Conservation (phyloP, 92 coral and sea anemone species). For the Epizoanthus rinbou region DNA sequence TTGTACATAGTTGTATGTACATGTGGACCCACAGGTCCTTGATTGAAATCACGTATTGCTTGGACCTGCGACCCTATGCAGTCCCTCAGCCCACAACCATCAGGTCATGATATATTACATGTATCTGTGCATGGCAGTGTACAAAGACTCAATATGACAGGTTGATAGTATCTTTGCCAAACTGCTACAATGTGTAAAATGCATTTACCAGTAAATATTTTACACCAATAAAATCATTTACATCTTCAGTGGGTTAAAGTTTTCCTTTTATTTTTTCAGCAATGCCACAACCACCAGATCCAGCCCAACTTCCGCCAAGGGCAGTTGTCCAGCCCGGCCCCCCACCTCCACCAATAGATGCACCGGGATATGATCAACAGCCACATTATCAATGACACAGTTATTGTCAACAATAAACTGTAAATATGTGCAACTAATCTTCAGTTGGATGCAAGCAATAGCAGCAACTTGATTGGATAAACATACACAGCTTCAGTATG, state of each 20-base stretch:
- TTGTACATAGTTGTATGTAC: too few species aligned
- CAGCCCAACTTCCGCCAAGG: constrained; percentile 91
- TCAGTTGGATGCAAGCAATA: neutral
- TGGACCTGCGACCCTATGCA: too few species aligned
- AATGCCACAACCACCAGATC: constrained; percentile 99
- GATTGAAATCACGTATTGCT: too few species aligned
- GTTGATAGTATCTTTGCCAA: too few species aligned
- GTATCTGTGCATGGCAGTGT: neutral
- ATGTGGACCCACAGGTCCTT: too few species aligned
- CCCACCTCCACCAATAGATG: constrained; percentile 73
- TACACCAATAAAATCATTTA: neutral
- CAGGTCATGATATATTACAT: too few species aligned
- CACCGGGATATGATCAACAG: constrained; percentile 93
- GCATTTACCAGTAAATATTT: neutral
- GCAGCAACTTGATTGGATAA: neutral
- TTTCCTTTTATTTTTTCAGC: constrained; percentile 55
- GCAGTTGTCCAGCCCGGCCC: constrained; percentile 71
- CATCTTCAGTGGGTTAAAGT: neutral
- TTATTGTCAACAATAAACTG: neutral
- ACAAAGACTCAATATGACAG: too few species aligned
- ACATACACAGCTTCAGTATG: neutral
- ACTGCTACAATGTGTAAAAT: neutral
- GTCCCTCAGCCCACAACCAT: too few species aligned
- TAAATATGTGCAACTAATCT: constrained; percentile 9
- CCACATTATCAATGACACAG: constrained; percentile 79